Conservation (phyloP, 2,797 vertebrate species). For the Chloroceryle inda region DNA sequence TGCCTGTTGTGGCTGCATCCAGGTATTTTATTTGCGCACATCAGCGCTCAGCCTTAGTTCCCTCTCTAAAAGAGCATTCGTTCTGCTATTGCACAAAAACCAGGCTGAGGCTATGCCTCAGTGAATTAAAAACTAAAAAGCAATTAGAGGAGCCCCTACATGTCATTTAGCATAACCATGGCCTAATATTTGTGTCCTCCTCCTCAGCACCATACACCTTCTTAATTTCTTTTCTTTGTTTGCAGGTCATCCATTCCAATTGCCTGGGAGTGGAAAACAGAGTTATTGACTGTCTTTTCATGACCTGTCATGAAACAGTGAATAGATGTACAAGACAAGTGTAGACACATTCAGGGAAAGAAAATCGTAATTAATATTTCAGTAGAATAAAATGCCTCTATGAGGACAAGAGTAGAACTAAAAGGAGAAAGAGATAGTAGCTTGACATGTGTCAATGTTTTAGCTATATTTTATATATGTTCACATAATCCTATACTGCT, state of each 20-base stretch:
- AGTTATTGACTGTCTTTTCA: constrained; percentile 26
- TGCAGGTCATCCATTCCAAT: not conserved
- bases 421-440: constrained; percentile 11
- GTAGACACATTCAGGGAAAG: not conserved
- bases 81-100: not conserved
- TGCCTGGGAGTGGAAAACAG: not conserved
- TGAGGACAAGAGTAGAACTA: constrained; percentile 1
- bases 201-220: not conserved
- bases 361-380: constrained; percentile 69
- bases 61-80: not conserved
- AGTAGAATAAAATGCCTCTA: constrained; percentile 17
- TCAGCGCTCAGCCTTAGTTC: not conserved
- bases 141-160: constrained; percentile 11
- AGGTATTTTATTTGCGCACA: not conserved
- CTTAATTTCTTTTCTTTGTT: not conserved
- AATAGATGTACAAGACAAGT: constrained; percentile 56
- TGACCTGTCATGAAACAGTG: constrained; percentile 22
- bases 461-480: not conserved
- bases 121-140: not conserved
- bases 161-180: not conserved
- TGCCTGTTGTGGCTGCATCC: not conserved
- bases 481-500: not conserved
- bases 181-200: not conserved
- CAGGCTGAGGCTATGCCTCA: not conserved
- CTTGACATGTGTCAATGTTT: not conserved